Conservation (phyloP, 1,140 invertebrate genomes). For the Pogonus chalceus region DNA sequence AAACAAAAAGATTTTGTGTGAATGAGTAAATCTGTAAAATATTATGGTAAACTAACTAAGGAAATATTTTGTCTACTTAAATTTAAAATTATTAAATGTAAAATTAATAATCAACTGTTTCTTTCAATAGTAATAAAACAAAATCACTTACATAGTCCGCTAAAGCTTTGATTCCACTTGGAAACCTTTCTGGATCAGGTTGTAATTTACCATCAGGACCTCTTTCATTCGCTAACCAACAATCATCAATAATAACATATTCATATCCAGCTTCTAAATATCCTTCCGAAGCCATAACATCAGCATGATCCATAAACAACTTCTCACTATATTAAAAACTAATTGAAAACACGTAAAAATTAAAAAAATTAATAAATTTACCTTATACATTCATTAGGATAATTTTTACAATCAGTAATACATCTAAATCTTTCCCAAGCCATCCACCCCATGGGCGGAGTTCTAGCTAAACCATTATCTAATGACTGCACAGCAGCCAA, state of each 20-base stretch:
- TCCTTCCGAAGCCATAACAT: constrained; percentile 65
- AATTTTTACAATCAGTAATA: constrained; percentile 54
- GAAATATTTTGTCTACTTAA: too few species aligned
- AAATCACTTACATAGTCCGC: constrained; percentile 72
- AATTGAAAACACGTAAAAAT: constrained; percentile 8
- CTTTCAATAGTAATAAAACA: too few species aligned
- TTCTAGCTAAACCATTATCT: constrained; percentile 48
- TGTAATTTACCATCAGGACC: constrained; percentile 55
- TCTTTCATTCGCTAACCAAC: constrained; percentile 66
- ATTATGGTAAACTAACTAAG: too few species aligned
- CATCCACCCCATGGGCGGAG: constrained; percentile 71
- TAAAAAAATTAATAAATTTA: constrained; percentile 10
- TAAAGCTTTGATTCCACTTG: constrained; percentile 68
- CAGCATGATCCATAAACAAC: constrained; percentile 70
- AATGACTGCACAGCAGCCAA: too few species aligned
- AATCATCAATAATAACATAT: constrained; percentile 83
- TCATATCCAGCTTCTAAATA: constrained; percentile 73
- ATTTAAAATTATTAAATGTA: too few species aligned
- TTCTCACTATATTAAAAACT: constrained; percentile 55
- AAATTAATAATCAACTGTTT: too few species aligned
- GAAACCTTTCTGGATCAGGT: constrained; percentile 66
- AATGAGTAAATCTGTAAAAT: too few species aligned
- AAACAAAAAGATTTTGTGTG: too few species aligned
- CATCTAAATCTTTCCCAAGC: constrained; percentile 65
- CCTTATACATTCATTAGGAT: constrained; percentile 61